Evolutionary conservation across 2,797 vertebrate genomes (phyloP).

Genomic region (Xenopus petersii): DNA sequence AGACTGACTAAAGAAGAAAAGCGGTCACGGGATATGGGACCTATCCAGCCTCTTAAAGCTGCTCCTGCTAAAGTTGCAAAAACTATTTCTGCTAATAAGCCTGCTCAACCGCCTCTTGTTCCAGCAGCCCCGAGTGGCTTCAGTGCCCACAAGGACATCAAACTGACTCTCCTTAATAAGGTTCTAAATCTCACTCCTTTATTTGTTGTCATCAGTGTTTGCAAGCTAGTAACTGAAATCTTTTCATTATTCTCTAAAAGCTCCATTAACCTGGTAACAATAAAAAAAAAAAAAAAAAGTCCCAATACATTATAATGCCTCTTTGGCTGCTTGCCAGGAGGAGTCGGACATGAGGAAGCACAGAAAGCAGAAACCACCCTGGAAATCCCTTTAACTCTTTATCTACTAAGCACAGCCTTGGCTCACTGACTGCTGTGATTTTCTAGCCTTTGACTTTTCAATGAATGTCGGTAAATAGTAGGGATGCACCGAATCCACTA

Average conservation of each 20-base stretch:
- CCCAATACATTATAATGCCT: background rate
- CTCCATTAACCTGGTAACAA: background rate
- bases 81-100: conserved; percentile 58
- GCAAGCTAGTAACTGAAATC: too few relatives aligned
- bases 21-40: conserved; percentile 72
- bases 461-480: too few relatives aligned
- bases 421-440: background rate
- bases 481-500: too few relatives aligned
- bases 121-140: conserved; percentile 73
- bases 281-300: background rate
- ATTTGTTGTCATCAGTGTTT: too few relatives aligned
- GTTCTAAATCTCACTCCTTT: conserved; percentile 58
- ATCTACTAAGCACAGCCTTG: background rate
- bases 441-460: background rate
- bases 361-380: background rate
- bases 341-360: background rate
- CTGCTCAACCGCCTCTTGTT: conserved; percentile 60
- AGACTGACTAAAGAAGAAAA: conserved; percentile 76
- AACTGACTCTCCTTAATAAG: conserved; percentile 93
- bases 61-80: conserved; percentile 71
- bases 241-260: background rate
- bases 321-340: background rate
- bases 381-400: conserved; percentile 27
- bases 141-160: conserved; percentile 95
- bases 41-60: conserved; percentile 56